phyloP scores from a whole-genome alignment of 2,113 vertebrate genomes.

The Jacana jacana region DNA sequence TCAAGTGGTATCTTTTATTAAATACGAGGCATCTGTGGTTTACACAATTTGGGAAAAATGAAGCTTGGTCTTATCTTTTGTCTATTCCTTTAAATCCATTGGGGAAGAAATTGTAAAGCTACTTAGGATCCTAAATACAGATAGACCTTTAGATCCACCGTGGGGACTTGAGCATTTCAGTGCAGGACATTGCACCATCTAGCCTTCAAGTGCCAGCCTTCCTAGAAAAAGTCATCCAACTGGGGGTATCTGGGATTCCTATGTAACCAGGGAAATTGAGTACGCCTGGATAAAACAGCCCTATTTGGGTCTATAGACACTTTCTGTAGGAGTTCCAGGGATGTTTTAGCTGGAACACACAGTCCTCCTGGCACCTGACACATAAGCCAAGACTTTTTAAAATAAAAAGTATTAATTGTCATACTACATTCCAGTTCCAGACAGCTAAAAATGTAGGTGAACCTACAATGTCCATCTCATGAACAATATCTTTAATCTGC shows the following conservation, averaged over 20 bases:
- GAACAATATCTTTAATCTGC: neutral
- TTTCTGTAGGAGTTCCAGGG: neutral
- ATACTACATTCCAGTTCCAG: neutral
- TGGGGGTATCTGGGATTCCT: neutral
- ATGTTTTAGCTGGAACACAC: neutral
- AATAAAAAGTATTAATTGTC: neutral
- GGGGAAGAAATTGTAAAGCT: neutral
- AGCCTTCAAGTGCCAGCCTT: neutral
- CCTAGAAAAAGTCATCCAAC: neutral
- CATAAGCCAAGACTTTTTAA: neutral
- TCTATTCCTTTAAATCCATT: neutral
- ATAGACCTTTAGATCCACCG: neutral
- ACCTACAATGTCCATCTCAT: neutral
- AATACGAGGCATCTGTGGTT: neutral
- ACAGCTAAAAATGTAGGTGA: neutral
- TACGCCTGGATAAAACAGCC: neutral
- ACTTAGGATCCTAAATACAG: neutral
- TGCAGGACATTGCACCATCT: neutral
- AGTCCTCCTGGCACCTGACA: neutral
- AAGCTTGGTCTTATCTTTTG: neutral
- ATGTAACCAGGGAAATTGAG: neutral
- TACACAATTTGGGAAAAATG: neutral
- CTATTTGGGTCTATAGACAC: neutral
- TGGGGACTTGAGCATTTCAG: neutral
- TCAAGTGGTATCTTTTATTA: conserved; percentile 32